Evolutionary conservation across 30 jellyfish, hydroid and myxozoan genomes (phyloP).

Genomic region (Clytia hemisphaerica): DNA sequence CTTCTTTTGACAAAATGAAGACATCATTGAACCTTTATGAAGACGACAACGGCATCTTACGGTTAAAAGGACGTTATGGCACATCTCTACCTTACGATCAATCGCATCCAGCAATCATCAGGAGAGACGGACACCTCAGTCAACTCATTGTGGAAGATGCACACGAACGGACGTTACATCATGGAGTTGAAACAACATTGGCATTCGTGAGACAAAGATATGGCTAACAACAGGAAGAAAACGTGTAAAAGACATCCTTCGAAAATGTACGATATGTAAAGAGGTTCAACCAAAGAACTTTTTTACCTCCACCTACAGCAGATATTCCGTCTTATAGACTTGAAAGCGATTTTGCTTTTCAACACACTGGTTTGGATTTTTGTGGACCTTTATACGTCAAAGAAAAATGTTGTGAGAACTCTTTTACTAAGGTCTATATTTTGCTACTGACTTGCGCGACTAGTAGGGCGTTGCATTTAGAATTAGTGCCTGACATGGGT

Average conservation of each 20-base stretch:
- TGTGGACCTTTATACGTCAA: neutral
- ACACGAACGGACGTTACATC: neutral
- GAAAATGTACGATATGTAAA: no score
- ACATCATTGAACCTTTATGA: conserved; percentile 4
- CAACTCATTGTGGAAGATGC: conserved; percentile 1
- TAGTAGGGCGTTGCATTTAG: conserved; percentile 42
- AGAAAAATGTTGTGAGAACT: neutral
- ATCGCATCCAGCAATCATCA: no score
- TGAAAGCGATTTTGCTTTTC: neutral
- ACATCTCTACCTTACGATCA: no score
- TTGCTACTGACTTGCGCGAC: conserved; percentile 19
- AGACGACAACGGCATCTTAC: neutral
- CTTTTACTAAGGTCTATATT: conserved; percentile 3
- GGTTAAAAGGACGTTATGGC: conserved; percentile 20
- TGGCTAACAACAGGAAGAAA: conserved; percentile 4
- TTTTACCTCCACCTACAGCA: neutral
- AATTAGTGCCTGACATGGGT: conserved; percentile 33
- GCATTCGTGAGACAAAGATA: neutral
- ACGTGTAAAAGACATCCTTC: neutral
- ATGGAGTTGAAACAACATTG: conserved; percentile 12
- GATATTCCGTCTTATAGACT: neutral
- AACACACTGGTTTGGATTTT: conserved; percentile 4
- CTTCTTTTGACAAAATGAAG: neutral
- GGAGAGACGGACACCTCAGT: neutral
- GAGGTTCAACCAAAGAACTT: neutral